Base-by-base conservation (phyloP, 2,888 invertebrate species). In the Protophormia terraenovae region DNA sequence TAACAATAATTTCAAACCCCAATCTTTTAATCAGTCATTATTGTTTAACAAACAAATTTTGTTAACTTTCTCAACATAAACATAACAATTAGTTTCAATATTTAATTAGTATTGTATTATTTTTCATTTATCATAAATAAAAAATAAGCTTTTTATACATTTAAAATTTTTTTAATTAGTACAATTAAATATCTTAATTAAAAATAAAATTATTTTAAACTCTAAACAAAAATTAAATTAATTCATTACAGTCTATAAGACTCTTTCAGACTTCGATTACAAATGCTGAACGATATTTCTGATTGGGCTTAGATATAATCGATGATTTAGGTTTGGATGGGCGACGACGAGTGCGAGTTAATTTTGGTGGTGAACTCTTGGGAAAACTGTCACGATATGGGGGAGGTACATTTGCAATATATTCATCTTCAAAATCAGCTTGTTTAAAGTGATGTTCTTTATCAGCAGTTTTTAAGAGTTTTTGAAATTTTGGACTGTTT, bases 221-320 rank as follows among this genome's bases (percentile, higher is more conserved):
- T 66, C 71, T n/a, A 50, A 32, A 3, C 64, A 12, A 45, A 41
- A 55, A 78, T 72, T 47, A 32, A 60, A 71, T 71, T 76, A 58
- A 53, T 50, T 32, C 14, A 55, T 55, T 58, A 14, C 50, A 72
- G 41, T 45, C 72, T 78, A 50, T 29, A 35, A 53, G 8, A 16
- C 50, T 62, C n/a, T 2, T 45, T 83, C 24, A 84, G 41, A 85
- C 85, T 79, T 86, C 84, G 86, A 91, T 90, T 50, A 91, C 89
- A 88, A 90, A 84, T 16, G 91, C 91, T 60, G 91, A 91, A 75
- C 91, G 89, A 80, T 88, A 91, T 87, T 90, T 90, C 45, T 91
- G 85, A 62, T 89, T 91, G 7, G 90, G 90, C 24, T 89, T 88
- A 2, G 88, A 32, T 10, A 88, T 73, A 41, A 84, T 14, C 1